These are phyloP conservation scores for Eilema griseolum DNA, from an alignment of 2,888 invertebrate genomes.

Conservation along the genomic window DNA sequence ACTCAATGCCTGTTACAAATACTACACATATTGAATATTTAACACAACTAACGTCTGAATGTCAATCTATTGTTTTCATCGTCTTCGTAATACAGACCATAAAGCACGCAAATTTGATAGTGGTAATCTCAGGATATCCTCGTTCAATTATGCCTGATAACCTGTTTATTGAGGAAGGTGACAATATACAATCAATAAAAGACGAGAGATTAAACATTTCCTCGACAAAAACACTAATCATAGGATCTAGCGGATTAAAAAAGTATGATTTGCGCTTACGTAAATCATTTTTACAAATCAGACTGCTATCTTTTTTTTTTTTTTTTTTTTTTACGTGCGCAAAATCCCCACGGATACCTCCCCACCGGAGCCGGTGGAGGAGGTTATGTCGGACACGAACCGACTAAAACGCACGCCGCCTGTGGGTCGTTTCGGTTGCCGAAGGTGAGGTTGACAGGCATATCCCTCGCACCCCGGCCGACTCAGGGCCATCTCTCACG, in stretches of 20 bases:
- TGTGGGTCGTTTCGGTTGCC: no score
- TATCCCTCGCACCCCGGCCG: no score
- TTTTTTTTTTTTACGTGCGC: no score
- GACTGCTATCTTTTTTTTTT: no score
- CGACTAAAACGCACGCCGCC: no score
- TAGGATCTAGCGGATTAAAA: neutral
- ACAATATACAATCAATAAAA: neutral
- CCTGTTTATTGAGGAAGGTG: slow-evolving; percentile 5
- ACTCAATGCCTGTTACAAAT: neutral
- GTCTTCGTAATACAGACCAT: neutral
- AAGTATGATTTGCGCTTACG: neutral
- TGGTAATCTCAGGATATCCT: neutral
- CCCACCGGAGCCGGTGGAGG: no score
- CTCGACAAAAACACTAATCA: neutral
- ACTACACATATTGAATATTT: neutral
- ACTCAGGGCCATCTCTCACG: no score
- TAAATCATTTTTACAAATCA: neutral
- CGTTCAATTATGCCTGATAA: neutral
- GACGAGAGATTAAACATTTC: neutral
- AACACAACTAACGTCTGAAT: neutral
- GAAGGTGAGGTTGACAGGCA: no score
- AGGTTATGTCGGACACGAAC: no score
- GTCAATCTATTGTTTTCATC: neutral
- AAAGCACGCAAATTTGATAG: neutral
- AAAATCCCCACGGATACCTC: no score